These are phyloP conservation scores for Elephantulus edwardii DNA, from an alignment of 2,113 vertebrate genomes.

Conservation along the genomic window DNA sequence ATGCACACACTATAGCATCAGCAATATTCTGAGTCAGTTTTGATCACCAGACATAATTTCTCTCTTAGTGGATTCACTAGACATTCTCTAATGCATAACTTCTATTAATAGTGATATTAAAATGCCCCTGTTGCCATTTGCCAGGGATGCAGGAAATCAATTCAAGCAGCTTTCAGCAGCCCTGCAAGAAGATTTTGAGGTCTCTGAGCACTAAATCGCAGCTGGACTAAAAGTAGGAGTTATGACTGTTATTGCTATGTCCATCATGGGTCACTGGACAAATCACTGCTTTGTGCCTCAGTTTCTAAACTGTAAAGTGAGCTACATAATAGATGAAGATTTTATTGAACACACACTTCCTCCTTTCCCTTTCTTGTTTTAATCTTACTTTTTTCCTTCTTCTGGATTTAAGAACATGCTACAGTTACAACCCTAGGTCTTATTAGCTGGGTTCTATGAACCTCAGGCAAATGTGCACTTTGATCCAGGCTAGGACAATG, in stretches of 20 bases:
- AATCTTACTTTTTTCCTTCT: not conserved
- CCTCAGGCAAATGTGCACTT: not conserved
- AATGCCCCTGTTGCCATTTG: conserved; percentile 32
- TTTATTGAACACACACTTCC: not conserved
- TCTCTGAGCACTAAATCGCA: too few relatives aligned
- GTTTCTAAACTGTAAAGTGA: not conserved
- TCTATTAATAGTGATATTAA: conserved; percentile 56
- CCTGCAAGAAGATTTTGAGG: not conserved
- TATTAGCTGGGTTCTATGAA: not conserved
- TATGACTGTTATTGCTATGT: not conserved
- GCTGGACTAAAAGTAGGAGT: not conserved
- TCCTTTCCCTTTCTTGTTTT: not conserved
- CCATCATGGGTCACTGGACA: not conserved
- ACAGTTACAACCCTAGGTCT: not conserved
- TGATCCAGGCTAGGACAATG: not conserved
- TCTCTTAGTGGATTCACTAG: conserved; percentile 38
- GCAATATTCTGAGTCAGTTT: not conserved
- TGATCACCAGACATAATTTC: not conserved
- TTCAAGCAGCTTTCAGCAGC: not conserved
- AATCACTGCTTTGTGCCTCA: not conserved
- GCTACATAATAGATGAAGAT: not conserved
- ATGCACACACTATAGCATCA: not conserved
- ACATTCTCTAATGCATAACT: conserved; percentile 25
- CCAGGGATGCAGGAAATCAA: conserved; percentile 8
- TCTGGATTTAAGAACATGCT: not conserved